Evolutionary conservation across 2,888 invertebrate genomes (phyloP), one percentile per base, ranked within the genome.

Genomic region (Clitarchus hookeri): DNA sequence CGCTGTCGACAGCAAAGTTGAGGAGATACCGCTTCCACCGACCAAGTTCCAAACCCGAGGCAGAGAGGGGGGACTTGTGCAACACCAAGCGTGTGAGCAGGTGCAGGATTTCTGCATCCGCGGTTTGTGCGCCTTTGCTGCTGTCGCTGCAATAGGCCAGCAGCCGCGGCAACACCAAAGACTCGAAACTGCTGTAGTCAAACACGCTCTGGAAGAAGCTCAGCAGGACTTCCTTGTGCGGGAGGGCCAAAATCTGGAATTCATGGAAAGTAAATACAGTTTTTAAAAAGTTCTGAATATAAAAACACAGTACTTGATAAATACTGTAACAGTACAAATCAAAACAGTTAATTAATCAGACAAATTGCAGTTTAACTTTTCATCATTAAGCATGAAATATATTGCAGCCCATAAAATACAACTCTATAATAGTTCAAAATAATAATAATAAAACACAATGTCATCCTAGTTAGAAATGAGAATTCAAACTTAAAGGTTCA

Each of bases 21-120:
- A 96, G 90, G 0, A 94, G 93, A 90, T 96, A 96, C 88, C 94
- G 94, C 0, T 92, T 93, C 96, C 96, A 96, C 26, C 93, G 92
- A 86, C 92, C 91, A 13, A 95, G 90, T 88, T 93, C 93, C 0
- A 93, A 92, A 0, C 95, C 95, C 90, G 93, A 93, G 86, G 92
- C 92, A 12, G 93, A 93, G 0, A 95, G 90, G 0, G 95, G 94
- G 11, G 95, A 93, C 91, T 97, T 97, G 85, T 92, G 92, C 77
- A 94, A 89, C 77, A 97, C 92, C 84, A 97, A 93, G 90, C 94
- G 94, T 0, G 95, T 93, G 25, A 97, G 90, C 44, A 96, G 92
- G 83, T 93, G 91, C 89, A 96, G 92, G 6, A 93, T 93, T 77
- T 93, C 91, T 86, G 95, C 93, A 86, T 92, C 91, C 0, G 92